Conservation (phyloP, 2,888 invertebrate genomes). For the Bombyx huttoni region DNA sequence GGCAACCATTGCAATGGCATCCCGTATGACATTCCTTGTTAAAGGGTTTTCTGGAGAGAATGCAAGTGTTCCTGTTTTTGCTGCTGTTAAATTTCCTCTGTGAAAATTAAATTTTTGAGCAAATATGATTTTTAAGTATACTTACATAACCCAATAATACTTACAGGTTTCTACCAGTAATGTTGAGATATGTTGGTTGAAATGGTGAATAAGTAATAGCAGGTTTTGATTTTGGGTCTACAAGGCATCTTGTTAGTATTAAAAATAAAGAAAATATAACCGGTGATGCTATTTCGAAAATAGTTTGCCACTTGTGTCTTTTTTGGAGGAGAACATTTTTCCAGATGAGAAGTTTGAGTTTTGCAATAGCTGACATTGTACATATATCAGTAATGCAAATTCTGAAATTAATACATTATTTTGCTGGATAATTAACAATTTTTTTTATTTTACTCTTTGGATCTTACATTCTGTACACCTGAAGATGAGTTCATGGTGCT, state of each 20-base stretch:
- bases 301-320: conserved; percentile 79
- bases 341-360: conserved; percentile 83
- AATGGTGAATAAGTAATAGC: conserved; percentile 41
- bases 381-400: too few species aligned
- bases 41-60: conserved; percentile 58
- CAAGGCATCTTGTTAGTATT: conserved; percentile 79
- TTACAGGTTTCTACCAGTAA: conserved; percentile 47
- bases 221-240: conserved; percentile 72
- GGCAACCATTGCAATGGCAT: conserved; percentile 52
- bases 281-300: conserved; percentile 80
- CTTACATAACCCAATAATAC: conserved; percentile 15
- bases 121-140: neutral
- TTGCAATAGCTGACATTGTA: conserved; percentile 59
- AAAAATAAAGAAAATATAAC: conserved; percentile 79
- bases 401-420: too few species aligned
- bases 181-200: conserved; percentile 54
- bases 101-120: neutral
- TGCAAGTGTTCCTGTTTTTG: conserved; percentile 50
- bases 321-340: conserved; percentile 86
- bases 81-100: conserved; percentile 50
- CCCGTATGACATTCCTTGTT: conserved; percentile 43
- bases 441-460: too few species aligned
- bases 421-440: too few species aligned
- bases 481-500: too few species aligned
- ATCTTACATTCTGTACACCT: too few species aligned